Evolutionary conservation across 2,113 vertebrate genomes (phyloP).

Genomic region (Tympanuchus pallidicinctus): DNA sequence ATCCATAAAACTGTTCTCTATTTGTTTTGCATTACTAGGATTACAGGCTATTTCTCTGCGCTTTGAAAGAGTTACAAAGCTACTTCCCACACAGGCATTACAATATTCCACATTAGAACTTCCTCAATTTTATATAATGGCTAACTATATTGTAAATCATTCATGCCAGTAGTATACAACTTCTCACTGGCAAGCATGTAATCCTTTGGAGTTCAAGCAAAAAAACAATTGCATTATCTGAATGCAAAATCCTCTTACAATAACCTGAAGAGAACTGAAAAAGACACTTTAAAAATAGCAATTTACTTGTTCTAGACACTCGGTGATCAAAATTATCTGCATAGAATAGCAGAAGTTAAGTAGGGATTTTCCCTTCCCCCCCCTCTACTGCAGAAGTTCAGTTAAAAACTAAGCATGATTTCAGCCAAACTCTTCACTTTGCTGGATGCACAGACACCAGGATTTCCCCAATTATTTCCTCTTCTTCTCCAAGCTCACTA

Average conservation of each 20-base stretch:
- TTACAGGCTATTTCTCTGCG: neutral
- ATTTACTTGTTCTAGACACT: neutral
- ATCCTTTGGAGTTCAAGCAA: neutral
- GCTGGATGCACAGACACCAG: neutral
- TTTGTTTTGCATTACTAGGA: neutral
- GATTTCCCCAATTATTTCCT: neutral
- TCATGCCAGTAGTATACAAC: neutral
- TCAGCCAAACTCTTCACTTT: neutral
- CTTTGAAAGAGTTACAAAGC: neutral
- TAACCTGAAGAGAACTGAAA: neutral
- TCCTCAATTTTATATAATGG: neutral
- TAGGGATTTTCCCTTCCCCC: neutral
- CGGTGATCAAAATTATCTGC: neutral
- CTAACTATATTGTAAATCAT: neutral
- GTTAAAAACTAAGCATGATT: neutral
- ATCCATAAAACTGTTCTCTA: neutral
- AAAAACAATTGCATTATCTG: neutral
- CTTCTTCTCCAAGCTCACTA: fast-evolving
- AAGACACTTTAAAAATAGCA: neutral
- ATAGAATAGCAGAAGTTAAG: neutral
- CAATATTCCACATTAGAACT: neutral
- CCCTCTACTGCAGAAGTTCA: neutral
- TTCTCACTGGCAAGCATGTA: neutral
- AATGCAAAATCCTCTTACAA: neutral
- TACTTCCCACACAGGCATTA: neutral